Conservation (phyloP, 2,797 vertebrate species). For the Taeniopygia guttata region DNA sequence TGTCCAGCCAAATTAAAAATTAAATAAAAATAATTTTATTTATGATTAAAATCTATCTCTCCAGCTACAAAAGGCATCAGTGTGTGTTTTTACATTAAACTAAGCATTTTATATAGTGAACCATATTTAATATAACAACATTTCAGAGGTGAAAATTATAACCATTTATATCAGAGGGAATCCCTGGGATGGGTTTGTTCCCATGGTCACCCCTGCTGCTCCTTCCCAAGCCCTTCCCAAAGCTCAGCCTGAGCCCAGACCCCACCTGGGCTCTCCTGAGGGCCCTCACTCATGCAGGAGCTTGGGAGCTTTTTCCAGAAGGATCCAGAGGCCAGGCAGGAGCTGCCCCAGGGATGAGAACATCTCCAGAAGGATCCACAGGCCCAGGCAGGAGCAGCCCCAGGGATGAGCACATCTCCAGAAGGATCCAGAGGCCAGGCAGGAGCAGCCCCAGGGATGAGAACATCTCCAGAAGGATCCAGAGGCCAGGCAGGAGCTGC, state of each 20-base stretch:
- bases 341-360: not conserved
- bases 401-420: not conserved
- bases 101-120: too few relatives aligned
- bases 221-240: not conserved
- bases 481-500: not conserved
- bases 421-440: not conserved
- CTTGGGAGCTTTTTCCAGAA: not conserved
- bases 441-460: not conserved
- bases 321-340: not conserved
- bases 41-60: too few relatives aligned
- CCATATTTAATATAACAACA: too few relatives aligned
- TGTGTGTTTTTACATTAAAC: too few relatives aligned
- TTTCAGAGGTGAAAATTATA: too few relatives aligned
- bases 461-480: not conserved
- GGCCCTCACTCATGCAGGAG: not conserved
- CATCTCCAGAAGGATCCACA: not conserved
- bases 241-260: not conserved
- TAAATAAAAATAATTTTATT: too few relatives aligned
- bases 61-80: too few relatives aligned
- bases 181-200: rapidly evolving
- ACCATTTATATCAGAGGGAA: too few relatives aligned
- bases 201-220: rapidly evolving
- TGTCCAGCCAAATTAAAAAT: too few relatives aligned
- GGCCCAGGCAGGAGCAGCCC: not conserved
- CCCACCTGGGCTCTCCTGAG: rapidly evolving